A percentile compares a stretch with the other conserved stretches of the same genome.
These are phyloP conservation scores for Trematomus bernacchii DNA, from an alignment of 2,797 vertebrate species.

Conservation along the genomic window DNA sequence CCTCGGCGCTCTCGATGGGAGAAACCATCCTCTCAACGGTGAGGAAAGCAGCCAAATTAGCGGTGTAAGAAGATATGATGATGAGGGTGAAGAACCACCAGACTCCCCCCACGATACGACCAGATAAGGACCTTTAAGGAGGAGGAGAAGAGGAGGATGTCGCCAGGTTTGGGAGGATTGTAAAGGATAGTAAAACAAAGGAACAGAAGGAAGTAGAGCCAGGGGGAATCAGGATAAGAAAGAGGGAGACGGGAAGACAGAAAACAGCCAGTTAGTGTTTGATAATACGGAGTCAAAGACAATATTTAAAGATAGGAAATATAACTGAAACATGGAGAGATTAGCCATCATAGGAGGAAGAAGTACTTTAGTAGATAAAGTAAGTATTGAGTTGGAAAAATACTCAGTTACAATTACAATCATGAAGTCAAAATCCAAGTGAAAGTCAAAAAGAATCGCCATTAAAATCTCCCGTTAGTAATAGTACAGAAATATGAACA, in stretches of 20 bases:
- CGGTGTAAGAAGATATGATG: slow-evolving; percentile 99
- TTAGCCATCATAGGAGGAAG: too few species aligned
- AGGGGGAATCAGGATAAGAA: slow-evolving; percentile 28
- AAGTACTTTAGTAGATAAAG: too few species aligned
- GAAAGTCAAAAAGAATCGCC: too few species aligned
- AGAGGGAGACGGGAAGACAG: slow-evolving; percentile 37
- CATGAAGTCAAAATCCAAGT: too few species aligned
- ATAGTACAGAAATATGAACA: too few species aligned
- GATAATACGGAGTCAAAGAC: slow-evolving; percentile 7
- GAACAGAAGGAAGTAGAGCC: slow-evolving; percentile 2
- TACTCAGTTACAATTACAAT: too few species aligned
- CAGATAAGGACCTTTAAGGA: slow-evolving; percentile 92
- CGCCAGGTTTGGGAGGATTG: slow-evolving; percentile 25
- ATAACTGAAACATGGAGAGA: slow-evolving; percentile 34
- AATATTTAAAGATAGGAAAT: slow-evolving; percentile 18
- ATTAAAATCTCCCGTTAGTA: too few species aligned
- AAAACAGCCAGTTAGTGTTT: slow-evolving; percentile 31
- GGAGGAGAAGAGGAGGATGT: neutral
- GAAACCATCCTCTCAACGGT: slow-evolving; percentile 99
- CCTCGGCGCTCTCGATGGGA: slow-evolving; percentile 90
- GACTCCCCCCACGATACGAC: slow-evolving; percentile 98
- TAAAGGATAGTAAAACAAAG: slow-evolving; percentile 2
- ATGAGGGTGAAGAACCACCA: slow-evolving; percentile 99
- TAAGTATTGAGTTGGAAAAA: too few species aligned
- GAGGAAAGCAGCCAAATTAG: slow-evolving; percentile 98